These are phyloP conservation scores for Eulacestoma nigropectus DNA, from an alignment of 2,113 vertebrate species.

Conservation along the genomic window DNA sequence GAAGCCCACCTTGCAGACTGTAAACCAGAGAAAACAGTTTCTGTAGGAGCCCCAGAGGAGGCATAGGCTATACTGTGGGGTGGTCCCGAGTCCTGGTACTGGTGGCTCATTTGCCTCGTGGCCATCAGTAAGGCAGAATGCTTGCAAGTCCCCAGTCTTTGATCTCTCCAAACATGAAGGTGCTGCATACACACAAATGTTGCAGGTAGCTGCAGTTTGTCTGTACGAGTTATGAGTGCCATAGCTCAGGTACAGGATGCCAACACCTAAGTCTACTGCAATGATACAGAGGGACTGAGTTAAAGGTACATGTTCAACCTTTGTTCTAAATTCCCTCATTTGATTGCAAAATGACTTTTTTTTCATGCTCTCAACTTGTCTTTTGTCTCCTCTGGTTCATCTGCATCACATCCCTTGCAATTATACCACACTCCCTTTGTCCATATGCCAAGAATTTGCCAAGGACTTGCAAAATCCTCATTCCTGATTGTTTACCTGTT, in stretches of 20 bases:
- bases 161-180: neutral
- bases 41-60: neutral
- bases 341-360: neutral
- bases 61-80: fast-evolving
- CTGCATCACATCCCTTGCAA: neutral
- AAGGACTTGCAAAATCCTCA: neutral
- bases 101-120: neutral
- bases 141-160: neutral
- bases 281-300: neutral
- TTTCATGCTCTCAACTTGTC: neutral
- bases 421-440: neutral
- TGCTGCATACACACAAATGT: neutral
- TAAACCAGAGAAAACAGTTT: neutral
- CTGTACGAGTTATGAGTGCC: neutral
- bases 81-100: fast-evolving
- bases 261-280: neutral
- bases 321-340: neutral
- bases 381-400: neutral
- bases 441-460: neutral
- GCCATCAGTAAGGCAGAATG: neutral
- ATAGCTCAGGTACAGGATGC: neutral
- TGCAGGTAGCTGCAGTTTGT: neutral
- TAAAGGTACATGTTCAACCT: neutral
- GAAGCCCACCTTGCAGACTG: neutral
- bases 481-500: neutral